Conservation (phyloP, 2,797 vertebrate species). For the Harpagifer antarcticus region DNA sequence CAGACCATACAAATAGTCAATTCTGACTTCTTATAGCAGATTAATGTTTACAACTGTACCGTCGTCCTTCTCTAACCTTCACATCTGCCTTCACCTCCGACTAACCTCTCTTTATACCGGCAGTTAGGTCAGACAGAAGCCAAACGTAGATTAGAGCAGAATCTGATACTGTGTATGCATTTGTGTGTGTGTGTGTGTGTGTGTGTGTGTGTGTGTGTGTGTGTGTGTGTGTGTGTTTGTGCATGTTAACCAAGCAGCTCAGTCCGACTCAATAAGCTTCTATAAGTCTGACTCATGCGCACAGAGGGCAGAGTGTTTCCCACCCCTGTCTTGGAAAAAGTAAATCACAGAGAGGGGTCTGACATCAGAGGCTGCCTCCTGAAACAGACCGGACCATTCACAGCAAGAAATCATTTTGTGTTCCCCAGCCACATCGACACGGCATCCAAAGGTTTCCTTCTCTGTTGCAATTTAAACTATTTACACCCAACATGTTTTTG, state of each 20-base stretch:
- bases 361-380: conserved; percentile 57
- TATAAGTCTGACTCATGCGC: conserved; percentile 53
- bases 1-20: not conserved
- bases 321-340: conserved; percentile 50
- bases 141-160: conserved; percentile 28
- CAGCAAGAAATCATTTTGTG: conserved; percentile 12
- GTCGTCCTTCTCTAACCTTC: not conserved
- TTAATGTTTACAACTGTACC: not conserved
- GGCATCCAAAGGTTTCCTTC: not conserved
- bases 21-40: not conserved
- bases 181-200: conserved; percentile 26
- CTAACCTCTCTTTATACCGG: conserved; percentile 23
- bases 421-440: conserved; percentile 20
- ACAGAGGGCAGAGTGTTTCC: conserved; percentile 78
- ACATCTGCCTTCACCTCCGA: conserved; percentile 32
- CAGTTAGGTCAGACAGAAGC: conserved; percentile 18
- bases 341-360: conserved; percentile 64
- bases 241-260: conserved; percentile 51
- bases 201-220: conserved; percentile 36
- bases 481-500: not conserved
- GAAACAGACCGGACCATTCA: conserved; percentile 58
- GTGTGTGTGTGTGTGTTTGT: conserved; percentile 39
- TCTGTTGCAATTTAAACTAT: conserved; percentile 8
- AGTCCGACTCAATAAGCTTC: conserved; percentile 63
- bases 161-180: conserved; percentile 25